Base-by-base conservation (phyloP, 1,140 invertebrate genomes). In the Caenorhabditis inopinata region DNA sequence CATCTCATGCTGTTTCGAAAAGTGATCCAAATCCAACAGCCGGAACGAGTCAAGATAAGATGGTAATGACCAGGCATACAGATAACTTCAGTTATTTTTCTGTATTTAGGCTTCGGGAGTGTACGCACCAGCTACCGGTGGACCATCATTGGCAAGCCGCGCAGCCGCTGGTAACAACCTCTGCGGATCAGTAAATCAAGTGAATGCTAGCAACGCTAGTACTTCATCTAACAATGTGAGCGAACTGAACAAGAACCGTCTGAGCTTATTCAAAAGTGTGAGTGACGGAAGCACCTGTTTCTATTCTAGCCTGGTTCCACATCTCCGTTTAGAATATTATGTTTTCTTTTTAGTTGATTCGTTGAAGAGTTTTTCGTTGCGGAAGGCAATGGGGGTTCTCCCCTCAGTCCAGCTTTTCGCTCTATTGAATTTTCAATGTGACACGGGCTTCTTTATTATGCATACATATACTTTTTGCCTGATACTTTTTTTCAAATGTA, bases 1-100 rank as follows among this genome's bases (percentile, higher is more conserved):
- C 80, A 9, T 77, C 74, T 25, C 74, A 76, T 53, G 81, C 81
- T 6, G 81, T 82, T 0, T 75, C 81, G 12, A 79, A 80, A 21
- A 68, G 58, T 12, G 58, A 68, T 68, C 58, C 58, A 1, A 68
- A 38, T 11, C 58, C 58, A 38, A 38, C 58, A 18, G 58, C 58
- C 1, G 58, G 32, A 2, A 12, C 58, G 0, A 68, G 25, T 27
- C 58, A 29, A 9, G 58, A 68, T 9, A 68, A 38, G 38, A 68
- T 68, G 58, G 58, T 68, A 68, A n/a, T 6, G n/a, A 21, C 23
- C 9, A 2, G 16, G 21, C 1, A 29, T 3, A 38, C n/a, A 42
- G 38, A 7, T 18, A 18, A 38, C 21, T 68, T 68, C n/a, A 25
- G 12, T 2, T 18, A 58, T 16, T 18, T 21, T 42, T 1, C 3